These are phyloP conservation scores for Gallinago solitaria DNA, from an alignment of 2,797 vertebrate species.

Conservation along the genomic window DNA sequence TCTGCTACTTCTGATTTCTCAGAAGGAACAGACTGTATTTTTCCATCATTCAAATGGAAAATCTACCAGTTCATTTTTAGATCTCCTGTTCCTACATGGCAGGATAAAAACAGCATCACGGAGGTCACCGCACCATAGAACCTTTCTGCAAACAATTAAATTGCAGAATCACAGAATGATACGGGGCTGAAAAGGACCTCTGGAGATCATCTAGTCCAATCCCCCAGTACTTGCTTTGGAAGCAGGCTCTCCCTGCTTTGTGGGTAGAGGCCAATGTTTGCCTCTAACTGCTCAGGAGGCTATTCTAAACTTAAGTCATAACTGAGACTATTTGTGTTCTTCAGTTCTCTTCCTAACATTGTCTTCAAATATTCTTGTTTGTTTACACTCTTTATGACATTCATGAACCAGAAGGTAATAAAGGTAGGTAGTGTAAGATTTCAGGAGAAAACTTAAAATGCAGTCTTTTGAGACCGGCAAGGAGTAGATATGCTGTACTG, in stretches of 20 bases:
- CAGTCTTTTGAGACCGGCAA: neutral
- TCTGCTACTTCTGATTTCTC: neutral
- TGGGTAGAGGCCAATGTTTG: neutral
- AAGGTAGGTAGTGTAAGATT: neutral
- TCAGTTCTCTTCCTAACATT: neutral
- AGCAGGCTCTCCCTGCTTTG: neutral
- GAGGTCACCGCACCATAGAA: neutral
- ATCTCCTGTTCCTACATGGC: neutral
- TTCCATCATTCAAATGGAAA: neutral
- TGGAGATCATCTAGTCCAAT: no score
- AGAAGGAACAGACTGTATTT: neutral
- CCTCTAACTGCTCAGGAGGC: neutral
- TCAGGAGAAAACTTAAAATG: neutral
- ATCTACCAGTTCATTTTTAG: neutral
- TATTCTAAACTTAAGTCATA: neutral
- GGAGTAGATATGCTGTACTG: neutral
- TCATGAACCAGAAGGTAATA: neutral
- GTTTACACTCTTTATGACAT: neutral
- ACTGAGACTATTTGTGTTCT: neutral
- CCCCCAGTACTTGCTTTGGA: neutral
- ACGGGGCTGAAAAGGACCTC: no score
- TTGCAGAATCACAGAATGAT: no score
- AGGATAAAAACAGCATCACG: neutral
- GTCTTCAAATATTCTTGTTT: neutral
- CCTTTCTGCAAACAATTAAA: neutral